Evolutionary conservation across 53 echinoderm and acorn worm species (phyloP), one percentile per base, ranked within the genome.

Genomic region (Zoroaster sp.): DNA sequence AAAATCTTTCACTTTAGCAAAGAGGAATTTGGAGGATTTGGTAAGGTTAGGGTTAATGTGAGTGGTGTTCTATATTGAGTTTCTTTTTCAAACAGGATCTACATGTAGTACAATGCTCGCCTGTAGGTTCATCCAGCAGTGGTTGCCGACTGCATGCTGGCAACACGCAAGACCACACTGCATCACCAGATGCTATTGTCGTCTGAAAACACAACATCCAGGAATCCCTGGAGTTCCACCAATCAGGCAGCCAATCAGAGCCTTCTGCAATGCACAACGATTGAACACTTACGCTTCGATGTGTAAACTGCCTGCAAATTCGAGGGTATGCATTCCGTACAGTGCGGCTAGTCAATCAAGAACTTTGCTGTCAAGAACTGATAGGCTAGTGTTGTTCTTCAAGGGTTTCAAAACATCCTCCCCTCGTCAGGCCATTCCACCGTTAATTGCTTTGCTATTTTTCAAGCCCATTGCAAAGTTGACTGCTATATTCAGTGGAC

Each of bases 401-500:
- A 42, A 6, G 28, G 70, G 83, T 3, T 85, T 85, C 52, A 69
- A 41, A 42, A 85, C 85, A 5, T 85, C 85, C 3, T 4, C 71
- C n/a, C 71, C 35, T 0, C 71, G 18, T 49, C 85, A 21, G 0
- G 85, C 72, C 49, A 3, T 85, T 36, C 82, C 90, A 10, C 74
- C 90, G 9, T 34, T 89, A 28, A 15, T 89, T 9, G 74, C 69
- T 6, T 21, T 89, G 30, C 38, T 89, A 6, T 25, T 89, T 42
- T 51, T 89, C 10, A 89, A 89, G 44, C 90, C 90, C 44, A 80
- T 89, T 5, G 74, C 90, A 9, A 89, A 89, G 35, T 12, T 89
- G 44, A 67, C 81, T 14, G 90, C 82, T 10, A 45, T 89, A 51
- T 34, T 89, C 23, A 89, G 74, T 33, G 90, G 90, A 37, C 72